A percentile compares a stretch with the other conserved stretches of the same genome.
These are phyloP conservation scores for Poecilia wingei DNA, from an alignment of 2,797 vertebrate species.

Conservation along the genomic window DNA sequence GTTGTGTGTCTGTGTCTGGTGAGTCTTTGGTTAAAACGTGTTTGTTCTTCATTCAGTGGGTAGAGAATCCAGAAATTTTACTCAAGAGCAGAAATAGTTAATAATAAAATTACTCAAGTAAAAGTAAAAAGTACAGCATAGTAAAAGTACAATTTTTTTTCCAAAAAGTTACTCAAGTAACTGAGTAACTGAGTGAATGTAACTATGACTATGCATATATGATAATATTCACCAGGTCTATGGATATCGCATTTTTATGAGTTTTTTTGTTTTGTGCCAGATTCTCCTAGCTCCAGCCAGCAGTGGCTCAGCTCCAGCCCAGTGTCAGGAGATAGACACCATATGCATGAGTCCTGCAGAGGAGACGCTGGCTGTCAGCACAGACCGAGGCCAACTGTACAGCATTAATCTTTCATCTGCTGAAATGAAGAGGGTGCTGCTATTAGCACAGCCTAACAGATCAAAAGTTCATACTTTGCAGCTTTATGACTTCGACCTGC, in stretches of 20 bases:
- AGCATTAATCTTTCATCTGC: slow-evolving; percentile 82
- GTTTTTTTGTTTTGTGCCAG: slow-evolving; percentile 66
- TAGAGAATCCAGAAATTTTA: no score
- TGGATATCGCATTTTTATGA: neutral
- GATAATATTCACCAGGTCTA: neutral
- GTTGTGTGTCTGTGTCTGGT: no score
- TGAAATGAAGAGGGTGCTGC: slow-evolving; percentile 74
- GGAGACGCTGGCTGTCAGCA: slow-evolving; percentile 85
- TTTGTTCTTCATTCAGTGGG: no score
- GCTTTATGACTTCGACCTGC: neutral
- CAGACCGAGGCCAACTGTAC: slow-evolving; percentile 88
- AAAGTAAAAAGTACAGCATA: no score
- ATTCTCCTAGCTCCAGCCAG: slow-evolving; percentile 83
- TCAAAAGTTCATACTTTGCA: neutral
- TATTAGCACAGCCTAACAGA: neutral
- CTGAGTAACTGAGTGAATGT: no score
- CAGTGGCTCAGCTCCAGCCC: slow-evolving; percentile 73
- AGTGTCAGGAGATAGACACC: slow-evolving; percentile 83
- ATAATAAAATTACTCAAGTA: no score
- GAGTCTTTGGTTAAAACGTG: no score
- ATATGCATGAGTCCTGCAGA: slow-evolving; percentile 93
- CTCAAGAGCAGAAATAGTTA: no score
- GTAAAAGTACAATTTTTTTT: no score
- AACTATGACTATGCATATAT: no score
- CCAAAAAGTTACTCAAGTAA: no score